A percentile compares a stretch with the other conserved stretches of the same genome.
phyloP scores from a whole-genome alignment of 2,888 invertebrate genomes.

The Temnothorax unifasciatus region DNA sequence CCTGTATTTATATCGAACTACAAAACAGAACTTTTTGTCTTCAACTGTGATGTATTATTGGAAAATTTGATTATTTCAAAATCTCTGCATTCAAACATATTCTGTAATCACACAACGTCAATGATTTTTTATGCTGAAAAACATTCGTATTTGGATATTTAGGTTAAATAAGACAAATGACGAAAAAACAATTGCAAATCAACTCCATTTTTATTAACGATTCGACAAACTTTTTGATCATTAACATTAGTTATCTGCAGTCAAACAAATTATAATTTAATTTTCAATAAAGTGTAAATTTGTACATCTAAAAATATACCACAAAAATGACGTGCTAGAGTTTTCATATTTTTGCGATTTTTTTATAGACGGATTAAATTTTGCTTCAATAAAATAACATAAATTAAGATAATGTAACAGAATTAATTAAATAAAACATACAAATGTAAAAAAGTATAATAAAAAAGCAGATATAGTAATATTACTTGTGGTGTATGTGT shows the following conservation, averaged over 20 bases:
- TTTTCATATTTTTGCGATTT: neutral
- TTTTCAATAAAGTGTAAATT: neutral
- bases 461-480: neutral
- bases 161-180: constrained; percentile 5
- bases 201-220: neutral
- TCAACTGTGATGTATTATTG: neutral
- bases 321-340: neutral
- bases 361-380: neutral
- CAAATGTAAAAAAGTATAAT: neutral
- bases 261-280: constrained; percentile 23
- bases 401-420: neutral
- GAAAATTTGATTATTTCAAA: neutral
- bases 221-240: neutral
- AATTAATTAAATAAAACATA: neutral
- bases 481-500: too few species aligned
- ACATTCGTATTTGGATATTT: neutral
- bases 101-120: neutral
- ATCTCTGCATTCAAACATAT: too few species aligned
- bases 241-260: neutral
- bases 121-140: neutral
- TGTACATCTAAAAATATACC: neutral
- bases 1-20: neutral
- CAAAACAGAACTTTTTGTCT: neutral
- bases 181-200: constrained; percentile 9
- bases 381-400: neutral